Percentiles rank a stretch among this genome's conserved stretches.
These are phyloP conservation scores for Enteromius afrohamiltoni DNA, from an alignment of 2,797 vertebrate species.

Conservation along the genomic window DNA sequence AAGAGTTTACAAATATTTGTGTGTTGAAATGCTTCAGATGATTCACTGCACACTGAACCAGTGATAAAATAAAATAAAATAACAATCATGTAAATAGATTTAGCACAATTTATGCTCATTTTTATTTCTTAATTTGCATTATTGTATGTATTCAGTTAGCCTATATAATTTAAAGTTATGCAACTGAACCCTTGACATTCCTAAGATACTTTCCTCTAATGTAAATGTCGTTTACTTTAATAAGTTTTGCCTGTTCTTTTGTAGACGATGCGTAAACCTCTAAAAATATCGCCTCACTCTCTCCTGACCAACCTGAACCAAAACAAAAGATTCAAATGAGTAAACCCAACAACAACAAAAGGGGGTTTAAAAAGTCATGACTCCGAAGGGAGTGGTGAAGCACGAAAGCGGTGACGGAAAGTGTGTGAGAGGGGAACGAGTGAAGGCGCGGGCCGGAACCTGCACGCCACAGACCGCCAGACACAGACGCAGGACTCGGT, in stretches of 20 bases:
- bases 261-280: background rate
- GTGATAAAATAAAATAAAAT: background rate
- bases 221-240: no score
- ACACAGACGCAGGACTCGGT: background rate
- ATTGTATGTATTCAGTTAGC: background rate
- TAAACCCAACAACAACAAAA: background rate
- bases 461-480: background rate
- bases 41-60: no score
- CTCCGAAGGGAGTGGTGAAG: background rate
- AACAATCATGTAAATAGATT: background rate
- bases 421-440: background rate
- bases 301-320: background rate
- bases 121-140: background rate
- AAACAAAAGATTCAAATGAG: background rate
- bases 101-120: background rate
- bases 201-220: no score
- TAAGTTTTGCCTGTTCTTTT: background rate
- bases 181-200: no score
- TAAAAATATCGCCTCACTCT: background rate
- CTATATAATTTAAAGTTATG: no score
- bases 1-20: background rate
- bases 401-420: background rate
- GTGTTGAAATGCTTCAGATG: background rate
- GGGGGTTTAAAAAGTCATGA: background rate
- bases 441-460: background rate